Evolutionary conservation across 1,140 invertebrate genomes (phyloP), one percentile per base, ranked within the genome.

Genomic region (Drosophila mauritiana): DNA sequence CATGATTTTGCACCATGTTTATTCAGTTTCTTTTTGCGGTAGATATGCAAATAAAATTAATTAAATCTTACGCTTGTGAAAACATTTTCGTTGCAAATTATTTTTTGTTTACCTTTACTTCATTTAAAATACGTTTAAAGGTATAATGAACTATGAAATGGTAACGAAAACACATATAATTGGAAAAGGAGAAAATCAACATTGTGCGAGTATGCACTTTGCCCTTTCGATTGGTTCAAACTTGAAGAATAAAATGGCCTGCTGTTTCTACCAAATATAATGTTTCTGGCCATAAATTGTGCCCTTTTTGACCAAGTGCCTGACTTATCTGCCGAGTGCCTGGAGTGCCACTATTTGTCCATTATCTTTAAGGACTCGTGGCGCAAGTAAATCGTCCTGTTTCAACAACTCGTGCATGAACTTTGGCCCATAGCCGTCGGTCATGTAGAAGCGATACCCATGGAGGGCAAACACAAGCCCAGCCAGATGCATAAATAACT

Each of bases 361-460:
- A 73, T 73, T 73, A 59, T 63, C 69, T 73, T 61, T 54, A 64
- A 67, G 63, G 72, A 55, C 55, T 65, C 46, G 20, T 64, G 65
- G 55, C 63, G 48, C 65, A 70, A 78, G 57, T 78, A 75, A 78
- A 78, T 78, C 76, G 63, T 45, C 62, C 61, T 64, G 52, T 76
- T 81, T 86, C 84, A 86, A 88, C 75, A 79, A 79, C 45, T 83
- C 67, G 70, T 63, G 55, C 61, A 25, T 73, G 61, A 82, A 70
- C 80, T 65, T 67, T 84, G 68, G 39, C 56, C 56, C 63, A 52
- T 36, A 40, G 61, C 55, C 59, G 49, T 20, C 36, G 52, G 43
- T 13, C 43, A n/a, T 53, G 54, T 53, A 64, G 72, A 64, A 48
- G 46, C 59, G 58, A 54, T 58, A 43, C 12, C 76, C 57, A 36